A percentile compares a stretch with the other conserved stretches of the same genome.
These are phyloP conservation scores for Hypanus sabinus DNA, from an alignment of 2,113 vertebrate genomes.

Conservation along the genomic window DNA sequence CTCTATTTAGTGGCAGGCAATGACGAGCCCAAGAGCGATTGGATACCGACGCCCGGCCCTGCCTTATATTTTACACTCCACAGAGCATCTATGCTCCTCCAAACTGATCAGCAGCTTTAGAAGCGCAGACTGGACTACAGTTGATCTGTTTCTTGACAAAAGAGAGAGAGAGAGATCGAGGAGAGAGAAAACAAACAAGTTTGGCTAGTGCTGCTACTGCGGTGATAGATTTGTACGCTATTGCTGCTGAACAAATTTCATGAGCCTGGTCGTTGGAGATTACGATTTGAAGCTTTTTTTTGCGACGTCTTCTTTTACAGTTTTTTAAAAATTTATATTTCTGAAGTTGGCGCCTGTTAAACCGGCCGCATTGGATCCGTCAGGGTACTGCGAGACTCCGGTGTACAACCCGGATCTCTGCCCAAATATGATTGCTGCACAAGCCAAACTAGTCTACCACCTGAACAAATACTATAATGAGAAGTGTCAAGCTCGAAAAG, in stretches of 20 bases:
- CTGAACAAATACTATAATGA: conserved; percentile 99
- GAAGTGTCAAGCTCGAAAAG: conserved; percentile 95
- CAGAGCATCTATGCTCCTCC: conserved; percentile 77
- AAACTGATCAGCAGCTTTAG: conserved; percentile 69
- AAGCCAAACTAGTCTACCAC: conserved; percentile 98
- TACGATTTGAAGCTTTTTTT: conserved; percentile 26
- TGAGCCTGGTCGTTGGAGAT: background rate
- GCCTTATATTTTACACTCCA: conserved; percentile 86
- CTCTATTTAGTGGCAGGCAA: conserved; percentile 71
- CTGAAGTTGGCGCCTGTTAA: conserved; percentile 97
- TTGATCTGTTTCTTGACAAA: conserved; percentile 35
- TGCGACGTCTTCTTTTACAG: conserved; percentile 55
- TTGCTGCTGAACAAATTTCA: background rate
- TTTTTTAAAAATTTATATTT: conserved; percentile 58
- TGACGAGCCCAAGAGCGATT: conserved; percentile 87
- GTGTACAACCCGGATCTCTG: conserved; percentile 99
- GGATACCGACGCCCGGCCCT: conserved; percentile 81
- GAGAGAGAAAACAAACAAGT: conserved; percentile 57
- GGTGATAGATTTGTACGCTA: conserved; percentile 40
- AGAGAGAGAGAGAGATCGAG: background rate
- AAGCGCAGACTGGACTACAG: conserved; percentile 18
- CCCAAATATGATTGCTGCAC: conserved; percentile 98
- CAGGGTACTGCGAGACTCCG: conserved; percentile 99
- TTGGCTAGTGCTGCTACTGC: conserved; percentile 58
- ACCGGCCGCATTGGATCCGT: conserved; percentile 99